Base-by-base conservation (phyloP, 1,140 invertebrate species). In the Ostrea denselamellosa region DNA sequence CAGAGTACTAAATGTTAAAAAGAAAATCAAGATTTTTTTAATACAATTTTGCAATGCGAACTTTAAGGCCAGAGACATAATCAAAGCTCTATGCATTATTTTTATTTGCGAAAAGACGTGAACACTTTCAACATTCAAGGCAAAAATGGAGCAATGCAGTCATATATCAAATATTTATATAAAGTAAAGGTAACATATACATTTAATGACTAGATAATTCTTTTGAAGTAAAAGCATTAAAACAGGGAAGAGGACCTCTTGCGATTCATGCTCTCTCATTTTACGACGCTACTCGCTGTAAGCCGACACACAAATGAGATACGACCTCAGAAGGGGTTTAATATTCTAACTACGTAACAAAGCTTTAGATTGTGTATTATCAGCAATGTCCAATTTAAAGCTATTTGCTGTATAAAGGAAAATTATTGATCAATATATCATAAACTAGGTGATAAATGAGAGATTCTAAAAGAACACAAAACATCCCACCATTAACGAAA, bases 341-440 rank as follows among this genome's bases (percentile, higher is more conserved):
- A 58, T 19, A 62, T 62, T 62, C n/a, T 62, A 62, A 19, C 7
- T 62, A 7, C n/a, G 56, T 62, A 62, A 19, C 17, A 62, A 62
- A 62, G 8, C 56, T 25, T 25, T 62, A 7, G 14, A 62, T 62
- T 28, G 68, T 25, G 12, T 77, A 1, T 77, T 34, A 77, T 77
- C 68, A 77, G 28, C 14, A 28, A 77, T 28, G 17, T 34, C 28
- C 68, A 14, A 77, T 28, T 28, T 77, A 28, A 22, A 77, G 14
- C 28, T 10, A 28, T 17, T 77, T 25, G 14, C 25, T 7, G 0
- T 34, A 14, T 10, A 34, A 77, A 77, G 14, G 28, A 28, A 25
- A 44, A 77, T 2, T 77, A 77, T 77, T 77, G 68, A 77, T 77
- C 28, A 34, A 34, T 28, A 77, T 77, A 77, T 28, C 34, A 28